Evolutionary conservation across 2,888 invertebrate species (phyloP), one percentile per base, ranked within the genome.

Genomic region (Conistra vaccinii): DNA sequence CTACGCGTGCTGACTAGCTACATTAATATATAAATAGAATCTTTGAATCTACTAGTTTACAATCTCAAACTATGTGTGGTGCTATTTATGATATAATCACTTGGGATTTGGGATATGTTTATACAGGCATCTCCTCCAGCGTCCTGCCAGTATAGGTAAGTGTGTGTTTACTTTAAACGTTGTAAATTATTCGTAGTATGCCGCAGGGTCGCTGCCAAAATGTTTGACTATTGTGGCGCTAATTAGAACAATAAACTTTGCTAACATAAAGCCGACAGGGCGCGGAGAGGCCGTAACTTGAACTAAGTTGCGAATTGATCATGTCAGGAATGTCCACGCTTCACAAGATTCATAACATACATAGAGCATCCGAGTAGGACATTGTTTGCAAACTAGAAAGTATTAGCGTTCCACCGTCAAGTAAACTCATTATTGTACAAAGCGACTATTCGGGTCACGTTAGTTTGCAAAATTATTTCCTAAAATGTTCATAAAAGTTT

Each of bases 221-320:
- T 76, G 74, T 85, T 83, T 74, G 73, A 69, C 60, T 80, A 80
- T 85, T 82, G 78, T 76, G 77, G 75, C 80, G 71, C 77, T 83
- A 86, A 87, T 85, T 83, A 83, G 69, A 80, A 82, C 77, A 80
- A 84, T 78, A 85, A 87, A 84, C 85, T 84, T 84, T 61, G 42
- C 68, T 76, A 74, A 80, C 79, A 53, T 66, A 78, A 66, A 71
- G 61, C 69, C 45, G 39, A 55, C 62, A 61, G 39, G 66, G 48
- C 60, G 35, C 67, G 51, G 53, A 70, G 57, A 58, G 32, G 45
- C 66, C 23, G 39, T 29, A 58, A 73, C 75, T 60, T 69, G 29
- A 48, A 48, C 67, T 51, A 53, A 53, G 69, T 68, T 80, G 48
- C 26, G 65, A 71, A 83, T 73, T 71, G 76, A 75, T 82, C 77